Evolutionary conservation across 1,140 invertebrate genomes (phyloP).

Genomic region (Aphelenchoides besseyi): DNA sequence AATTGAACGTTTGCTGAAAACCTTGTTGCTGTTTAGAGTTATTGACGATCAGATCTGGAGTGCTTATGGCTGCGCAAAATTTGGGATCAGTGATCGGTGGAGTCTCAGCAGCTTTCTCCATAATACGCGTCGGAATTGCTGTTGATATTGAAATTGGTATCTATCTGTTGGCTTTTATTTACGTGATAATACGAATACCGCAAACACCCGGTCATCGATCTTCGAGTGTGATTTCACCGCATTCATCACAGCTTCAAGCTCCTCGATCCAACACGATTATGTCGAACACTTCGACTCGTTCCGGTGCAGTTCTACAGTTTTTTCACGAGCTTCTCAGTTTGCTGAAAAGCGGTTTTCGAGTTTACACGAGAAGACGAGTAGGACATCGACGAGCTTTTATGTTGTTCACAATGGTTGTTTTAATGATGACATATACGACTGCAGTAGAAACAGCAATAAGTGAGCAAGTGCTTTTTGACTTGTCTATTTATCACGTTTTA

Average conservation of each 20-base stretch:
- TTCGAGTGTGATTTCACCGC: neutral
- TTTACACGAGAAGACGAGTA: conserved; percentile 31
- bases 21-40: conserved; percentile 23
- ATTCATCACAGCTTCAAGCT: conserved; percentile 3
- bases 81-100: conserved; percentile 41
- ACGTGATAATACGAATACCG: conserved; percentile 40
- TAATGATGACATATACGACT: conserved; percentile 49
- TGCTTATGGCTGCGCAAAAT: conserved; percentile 35
- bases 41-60: conserved; percentile 41
- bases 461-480: conserved; percentile 20
- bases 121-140: conserved; percentile 31
- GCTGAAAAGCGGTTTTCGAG: conserved; percentile 31
- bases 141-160: conserved; percentile 44
- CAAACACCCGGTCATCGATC: conserved; percentile 30
- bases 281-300: conserved; percentile 10
- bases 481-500: conserved; percentile 17
- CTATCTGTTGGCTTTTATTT: conserved; percentile 43
- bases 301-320: conserved; percentile 14
- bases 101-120: conserved; percentile 28
- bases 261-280: conserved; percentile 9
- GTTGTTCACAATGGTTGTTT: conserved; percentile 30
- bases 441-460: conserved; percentile 48
- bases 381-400: conserved; percentile 48
- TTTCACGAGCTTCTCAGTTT: conserved; percentile 36
- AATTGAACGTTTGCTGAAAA: neutral